Base-by-base conservation (phyloP, 1,140 invertebrate genomes). In the Rhagoletis pomonella region DNA sequence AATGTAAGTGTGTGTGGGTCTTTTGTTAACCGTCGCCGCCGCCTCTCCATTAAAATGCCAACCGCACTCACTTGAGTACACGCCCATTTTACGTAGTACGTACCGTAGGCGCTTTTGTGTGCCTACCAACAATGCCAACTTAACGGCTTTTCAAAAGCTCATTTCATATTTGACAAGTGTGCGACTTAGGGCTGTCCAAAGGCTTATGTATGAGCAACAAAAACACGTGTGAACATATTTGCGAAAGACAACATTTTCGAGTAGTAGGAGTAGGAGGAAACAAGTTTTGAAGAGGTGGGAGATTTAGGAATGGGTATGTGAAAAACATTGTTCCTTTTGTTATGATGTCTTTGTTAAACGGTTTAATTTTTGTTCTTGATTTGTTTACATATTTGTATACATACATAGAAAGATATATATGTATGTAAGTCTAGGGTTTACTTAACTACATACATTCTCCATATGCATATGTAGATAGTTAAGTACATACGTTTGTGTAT, bases 121-220 rank as follows among this genome's bases (percentile, higher is more conserved):
- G 67, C 42, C 44, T 4, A 47, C 67, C 39, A 73, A 73, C 67
- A 73, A n/a, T 73, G 67, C 67, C 44, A 73, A 47, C 67, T 73
- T 73, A 73, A 42, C 29, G 67, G 67, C 42, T 73, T 17, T 73
- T 47, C 12, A 73, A 47, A 17, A 47, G 42, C 42, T 7, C 42
- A 6, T 47, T 73, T 73, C 67, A 14, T 47, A 47, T 73, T 47
- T 47, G 67, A 47, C 42, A 73, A 73, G 67, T 47, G 42, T 73
- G 42, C 29, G 39, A 73, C 67, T 73, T 73, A 73, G 4, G 29
- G 10, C 42, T 73, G 67, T 39, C 67, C 67, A 73, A 44, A 73
- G 67, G 67, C 67, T n/a, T 73, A 6, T 47, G 14, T 44, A 69
- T 14, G 12, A 44, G 44, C 39, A 5, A 73, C 10, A 73, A 5